These are phyloP conservation scores for Lepilemur ruficaudatus DNA, from an alignment of 2,797 vertebrate species.

Conservation along the genomic window DNA sequence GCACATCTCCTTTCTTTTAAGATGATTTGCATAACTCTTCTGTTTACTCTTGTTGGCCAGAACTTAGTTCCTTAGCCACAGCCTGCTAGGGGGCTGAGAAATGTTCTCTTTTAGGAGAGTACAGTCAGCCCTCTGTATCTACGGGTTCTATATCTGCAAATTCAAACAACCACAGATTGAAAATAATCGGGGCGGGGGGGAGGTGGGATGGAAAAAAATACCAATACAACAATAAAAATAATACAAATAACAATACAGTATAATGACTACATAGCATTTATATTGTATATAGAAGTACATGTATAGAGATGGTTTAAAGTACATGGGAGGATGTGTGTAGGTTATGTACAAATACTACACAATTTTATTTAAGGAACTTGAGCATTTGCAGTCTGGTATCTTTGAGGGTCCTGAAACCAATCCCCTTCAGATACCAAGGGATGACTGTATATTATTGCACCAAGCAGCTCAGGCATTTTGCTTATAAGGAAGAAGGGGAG, in stretches of 20 bases:
- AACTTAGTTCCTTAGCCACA: not conserved
- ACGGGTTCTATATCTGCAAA: not conserved
- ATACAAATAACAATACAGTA: not conserved
- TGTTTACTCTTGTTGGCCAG: not conserved
- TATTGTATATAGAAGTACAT: not conserved
- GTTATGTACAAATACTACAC: not conserved
- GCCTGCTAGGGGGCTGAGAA: not conserved
- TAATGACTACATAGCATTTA: not conserved
- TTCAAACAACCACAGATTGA: not conserved
- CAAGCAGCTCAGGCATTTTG: not conserved
- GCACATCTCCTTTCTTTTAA: not conserved
- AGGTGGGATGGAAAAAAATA: not conserved
- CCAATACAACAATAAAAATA: not conserved
- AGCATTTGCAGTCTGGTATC: not conserved
- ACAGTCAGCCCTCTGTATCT: not conserved
- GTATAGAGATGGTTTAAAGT: not conserved
- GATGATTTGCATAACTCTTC: not conserved
- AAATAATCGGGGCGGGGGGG: not conserved
- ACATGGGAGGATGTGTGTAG: not conserved
- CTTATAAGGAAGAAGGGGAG: not conserved
- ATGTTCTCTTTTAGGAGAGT: not conserved
- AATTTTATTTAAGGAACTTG: not conserved
- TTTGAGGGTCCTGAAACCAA: not conserved
- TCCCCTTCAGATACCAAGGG: not conserved
- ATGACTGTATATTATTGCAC: not conserved